Base-by-base conservation (phyloP, 2,797 vertebrate species). In the Pelobates cultripes region DNA sequence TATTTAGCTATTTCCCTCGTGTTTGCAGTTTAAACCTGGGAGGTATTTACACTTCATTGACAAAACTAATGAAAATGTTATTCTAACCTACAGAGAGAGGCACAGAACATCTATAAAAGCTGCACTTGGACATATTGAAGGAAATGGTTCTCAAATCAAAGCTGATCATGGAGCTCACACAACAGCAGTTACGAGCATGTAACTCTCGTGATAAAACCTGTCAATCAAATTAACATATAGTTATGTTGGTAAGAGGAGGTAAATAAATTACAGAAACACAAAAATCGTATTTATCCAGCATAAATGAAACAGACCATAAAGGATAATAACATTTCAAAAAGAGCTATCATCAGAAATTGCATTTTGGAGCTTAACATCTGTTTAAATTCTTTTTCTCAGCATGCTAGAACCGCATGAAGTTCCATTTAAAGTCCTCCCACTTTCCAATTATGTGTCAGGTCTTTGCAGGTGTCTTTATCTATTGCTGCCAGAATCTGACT, bases 271-370 rank as follows among this genome's bases (percentile, higher is more conserved):
- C 72, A 84, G 72, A 84, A 77, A 41, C 55, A 57, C 77, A 79
- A 84, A 82, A 84, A 84, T 79, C 66, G 67, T 75, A 84, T 84
- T 84, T 84, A 84, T 84, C 74, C 77, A 84, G 77, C 57, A 71
- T 75, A 75, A 79, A 79, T 84, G 77, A 83, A 83, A 76, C 74
- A 84, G 82, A 84, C 82, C 77, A 79, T 84, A 84, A 84, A 84
- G 77, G 82, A 84, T 79, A 79, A 84, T 84, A 84, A 84, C 82
- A 79, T 84, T 84, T 79, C 77, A 84, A 84, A 84, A 84, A 79
- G 72, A 84, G 73, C 82, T 79, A 83, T 83, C 81, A 83, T 83
- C 77, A 76, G 82, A 84, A 77, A 84, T 84, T 84, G 82, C 82
- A 84, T 84, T 84, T 84, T 79, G 77, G 77, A 84, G 72, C 77